These are phyloP conservation scores for Meghimatium bilineatum DNA, from an alignment of 2,888 invertebrate species.

Conservation along the genomic window DNA sequence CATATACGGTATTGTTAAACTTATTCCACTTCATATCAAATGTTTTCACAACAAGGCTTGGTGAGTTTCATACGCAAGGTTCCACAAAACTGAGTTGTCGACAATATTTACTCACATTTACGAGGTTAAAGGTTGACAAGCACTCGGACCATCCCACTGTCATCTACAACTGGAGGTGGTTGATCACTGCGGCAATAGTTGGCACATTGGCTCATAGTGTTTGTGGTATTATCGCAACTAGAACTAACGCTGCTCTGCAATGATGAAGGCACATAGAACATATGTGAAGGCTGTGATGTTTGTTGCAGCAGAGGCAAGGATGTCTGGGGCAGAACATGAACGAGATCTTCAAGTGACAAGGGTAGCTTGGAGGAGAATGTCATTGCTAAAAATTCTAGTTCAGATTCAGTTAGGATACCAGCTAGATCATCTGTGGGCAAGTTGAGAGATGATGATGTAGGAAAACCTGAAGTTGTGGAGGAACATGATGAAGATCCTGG, in stretches of 20 bases:
- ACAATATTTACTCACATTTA: not conserved
- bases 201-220: slow-evolving; percentile 44
- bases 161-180: slow-evolving; percentile 43
- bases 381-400: slow-evolving; percentile 45
- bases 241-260: slow-evolving; percentile 35
- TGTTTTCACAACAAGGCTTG: slow-evolving; percentile 8
- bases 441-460: slow-evolving; percentile 5
- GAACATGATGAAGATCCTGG: not conserved
- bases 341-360: slow-evolving; percentile 45
- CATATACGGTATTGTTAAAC: not conserved
- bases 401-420: slow-evolving; percentile 42
- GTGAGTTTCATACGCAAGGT: not conserved
- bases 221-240: slow-evolving; percentile 23
- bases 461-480: not conserved
- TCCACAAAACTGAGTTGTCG: not conserved
- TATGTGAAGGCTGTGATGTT: slow-evolving; percentile 42
- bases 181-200: slow-evolving; percentile 46
- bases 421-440: slow-evolving; percentile 27
- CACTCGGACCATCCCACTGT: slow-evolving; percentile 41
- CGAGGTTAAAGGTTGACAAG: slow-evolving; percentile 41
- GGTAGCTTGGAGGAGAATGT: slow-evolving; percentile 46
- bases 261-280: slow-evolving; percentile 48
- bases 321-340: slow-evolving; percentile 41
- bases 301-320: slow-evolving; percentile 23
- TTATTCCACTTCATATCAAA: not conserved